A percentile compares a stretch with the other conserved stretches of the same genome.
Conservation (phyloP, 2,888 invertebrate species). For the Macrophya annulata region DNA sequence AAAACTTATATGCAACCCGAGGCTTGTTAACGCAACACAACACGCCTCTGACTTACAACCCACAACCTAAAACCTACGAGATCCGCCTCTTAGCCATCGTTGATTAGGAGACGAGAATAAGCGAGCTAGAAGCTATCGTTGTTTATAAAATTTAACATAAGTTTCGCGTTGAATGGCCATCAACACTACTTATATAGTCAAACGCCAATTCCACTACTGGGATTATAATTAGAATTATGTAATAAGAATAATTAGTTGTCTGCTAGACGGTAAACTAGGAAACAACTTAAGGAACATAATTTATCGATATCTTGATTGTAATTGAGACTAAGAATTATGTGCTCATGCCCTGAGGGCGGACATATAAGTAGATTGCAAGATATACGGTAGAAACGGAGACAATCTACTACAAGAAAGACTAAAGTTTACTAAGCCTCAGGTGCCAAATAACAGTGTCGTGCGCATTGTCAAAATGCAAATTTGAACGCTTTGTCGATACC, state of each 20-base stretch:
- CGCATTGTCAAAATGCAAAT: constrained; percentile 42
- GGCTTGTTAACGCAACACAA: constrained; percentile 47
- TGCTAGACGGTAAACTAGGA: background rate
- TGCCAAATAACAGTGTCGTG: constrained; percentile 29
- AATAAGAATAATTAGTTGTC: constrained; percentile 14
- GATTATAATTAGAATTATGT: constrained; percentile 34
- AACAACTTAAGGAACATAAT: constrained; percentile 12
- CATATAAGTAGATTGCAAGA: background rate
- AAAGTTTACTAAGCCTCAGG: constrained; percentile 29
- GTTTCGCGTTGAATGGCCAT: background rate
- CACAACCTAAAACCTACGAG: constrained; percentile 28
- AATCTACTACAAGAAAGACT: background rate
- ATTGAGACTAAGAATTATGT: background rate
- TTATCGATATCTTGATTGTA: constrained; percentile 16
- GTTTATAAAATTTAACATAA: background rate
- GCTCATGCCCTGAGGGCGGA: constrained; percentile 11
- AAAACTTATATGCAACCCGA: constrained; percentile 6
- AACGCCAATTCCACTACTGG: constrained; percentile 11
- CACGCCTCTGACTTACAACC: constrained; percentile 39
- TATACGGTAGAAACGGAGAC: background rate
- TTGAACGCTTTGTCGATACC: constrained; percentile 31
- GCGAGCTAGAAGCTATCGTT: background rate
- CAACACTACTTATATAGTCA: constrained; percentile 22
- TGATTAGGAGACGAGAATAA: constrained; percentile 7
- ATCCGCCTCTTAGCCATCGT: background rate